phyloP scores from a whole-genome alignment of 1,140 invertebrate species.

The Drosophila arizonae region DNA sequence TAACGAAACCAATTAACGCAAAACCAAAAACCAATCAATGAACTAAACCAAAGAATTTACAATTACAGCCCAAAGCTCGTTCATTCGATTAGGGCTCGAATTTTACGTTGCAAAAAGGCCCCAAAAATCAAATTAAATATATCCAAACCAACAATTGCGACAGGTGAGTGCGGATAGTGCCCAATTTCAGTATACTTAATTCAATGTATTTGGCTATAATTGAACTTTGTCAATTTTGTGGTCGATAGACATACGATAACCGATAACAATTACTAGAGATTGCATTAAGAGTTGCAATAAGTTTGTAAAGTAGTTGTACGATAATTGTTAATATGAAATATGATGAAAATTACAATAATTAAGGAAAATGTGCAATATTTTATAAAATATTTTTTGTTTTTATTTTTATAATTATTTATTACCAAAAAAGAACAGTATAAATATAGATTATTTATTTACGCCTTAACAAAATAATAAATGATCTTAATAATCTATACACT shows the following conservation, averaged over 20 bases:
- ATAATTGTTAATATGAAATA: not conserved
- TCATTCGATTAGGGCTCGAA: conserved; percentile 38
- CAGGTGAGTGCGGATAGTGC: conserved; percentile 10
- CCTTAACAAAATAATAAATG: too few species aligned
- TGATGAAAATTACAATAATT: not conserved
- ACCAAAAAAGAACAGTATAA: too few species aligned
- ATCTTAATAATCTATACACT: too few species aligned
- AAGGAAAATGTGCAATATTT: too few species aligned
- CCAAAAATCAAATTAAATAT: conserved; percentile 8
- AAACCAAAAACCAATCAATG: conserved; percentile 47
- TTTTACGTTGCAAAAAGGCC: conserved; percentile 15
- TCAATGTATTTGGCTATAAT: not conserved
- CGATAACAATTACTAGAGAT: not conserved
- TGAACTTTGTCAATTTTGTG: not conserved
- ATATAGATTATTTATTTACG: too few species aligned
- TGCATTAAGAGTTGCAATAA: not conserved
- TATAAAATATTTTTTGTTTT: not conserved
- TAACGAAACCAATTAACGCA: conserved; percentile 43
- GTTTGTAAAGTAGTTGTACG: not conserved
- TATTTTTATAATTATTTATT: too few species aligned
- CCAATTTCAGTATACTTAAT: not conserved
- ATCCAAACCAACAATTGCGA: conserved; percentile 11
- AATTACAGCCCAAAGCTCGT: conserved; percentile 39
- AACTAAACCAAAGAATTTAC: conserved; percentile 61
- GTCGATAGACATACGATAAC: not conserved